Evolutionary conservation across 2,113 vertebrate genomes (phyloP).

Genomic region (Hyaena hyaena): DNA sequence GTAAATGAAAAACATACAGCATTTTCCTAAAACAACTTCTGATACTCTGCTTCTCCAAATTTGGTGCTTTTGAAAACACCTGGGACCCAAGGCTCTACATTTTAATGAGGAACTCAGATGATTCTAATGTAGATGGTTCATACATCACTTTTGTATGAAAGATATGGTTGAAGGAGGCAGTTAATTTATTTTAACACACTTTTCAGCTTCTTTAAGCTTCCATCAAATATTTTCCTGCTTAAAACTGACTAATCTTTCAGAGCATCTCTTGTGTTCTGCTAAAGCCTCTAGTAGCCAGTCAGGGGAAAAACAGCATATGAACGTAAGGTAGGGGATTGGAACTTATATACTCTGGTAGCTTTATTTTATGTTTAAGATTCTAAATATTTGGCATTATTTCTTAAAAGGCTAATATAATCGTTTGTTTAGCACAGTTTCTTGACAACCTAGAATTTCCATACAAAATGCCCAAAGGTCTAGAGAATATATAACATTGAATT

Average conservation of each 20-base stretch:
- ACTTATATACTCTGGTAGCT: neutral
- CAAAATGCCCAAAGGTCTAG: neutral
- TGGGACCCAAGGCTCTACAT: neutral
- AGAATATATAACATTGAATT: neutral
- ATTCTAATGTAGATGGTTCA: neutral
- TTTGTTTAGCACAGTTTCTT: neutral
- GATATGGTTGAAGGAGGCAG: neutral
- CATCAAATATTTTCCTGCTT: neutral
- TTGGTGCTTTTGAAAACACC: neutral
- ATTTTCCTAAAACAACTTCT: constrained; percentile 8
- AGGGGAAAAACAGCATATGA: neutral
- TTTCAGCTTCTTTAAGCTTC: neutral
- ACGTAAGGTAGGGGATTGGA: neutral
- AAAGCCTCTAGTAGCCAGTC: neutral
- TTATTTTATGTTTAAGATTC: constrained; percentile 11
- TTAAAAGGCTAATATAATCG: neutral
- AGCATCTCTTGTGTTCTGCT: neutral
- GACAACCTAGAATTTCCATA: neutral
- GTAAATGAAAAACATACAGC: neutral
- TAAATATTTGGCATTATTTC: neutral
- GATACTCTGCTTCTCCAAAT: neutral
- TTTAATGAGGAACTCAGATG: neutral
- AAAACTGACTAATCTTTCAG: neutral
- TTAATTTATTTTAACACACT: neutral
- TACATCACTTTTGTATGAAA: neutral